Evolutionary conservation across 2,888 invertebrate genomes (phyloP).

Genomic region (Troides oblongomaculatus): DNA sequence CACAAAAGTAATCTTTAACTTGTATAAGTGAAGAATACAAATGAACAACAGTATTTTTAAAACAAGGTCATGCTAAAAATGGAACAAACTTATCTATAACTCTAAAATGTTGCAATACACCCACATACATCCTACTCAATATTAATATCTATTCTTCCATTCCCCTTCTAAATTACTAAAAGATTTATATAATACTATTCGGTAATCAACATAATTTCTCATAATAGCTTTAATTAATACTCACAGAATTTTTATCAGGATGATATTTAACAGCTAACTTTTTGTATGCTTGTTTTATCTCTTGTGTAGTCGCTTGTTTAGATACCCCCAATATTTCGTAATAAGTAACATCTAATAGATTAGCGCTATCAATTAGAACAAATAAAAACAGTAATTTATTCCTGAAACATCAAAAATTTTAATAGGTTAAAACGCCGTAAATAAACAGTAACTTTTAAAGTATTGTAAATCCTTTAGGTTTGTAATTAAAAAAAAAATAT

Average conservation of each 20-base stretch:
- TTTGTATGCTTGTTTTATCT: slow-evolving; percentile 89
- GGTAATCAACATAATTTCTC: no score
- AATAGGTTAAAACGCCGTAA: no score
- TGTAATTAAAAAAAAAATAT: no score
- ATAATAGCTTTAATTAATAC: slow-evolving; percentile 34
- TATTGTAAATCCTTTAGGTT: no score
- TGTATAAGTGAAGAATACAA: no score
- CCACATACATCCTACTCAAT: slow-evolving; percentile 33
- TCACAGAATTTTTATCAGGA: slow-evolving; percentile 86
- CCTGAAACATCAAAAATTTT: slow-evolving; percentile 10
- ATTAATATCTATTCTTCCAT: not conserved
- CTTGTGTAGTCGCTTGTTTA: slow-evolving; percentile 83
- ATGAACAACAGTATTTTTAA: no score
- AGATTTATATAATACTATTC: no score
- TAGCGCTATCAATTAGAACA: slow-evolving; percentile 47
- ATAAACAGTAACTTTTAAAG: no score
- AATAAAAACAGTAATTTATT: slow-evolving; percentile 17
- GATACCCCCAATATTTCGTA: slow-evolving; percentile 85
- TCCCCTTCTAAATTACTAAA: no score
- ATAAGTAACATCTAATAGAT: slow-evolving; percentile 58
- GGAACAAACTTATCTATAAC: not conserved
- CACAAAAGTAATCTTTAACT: no score
- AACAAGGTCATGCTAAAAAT: no score
- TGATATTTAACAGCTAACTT: slow-evolving; percentile 86
- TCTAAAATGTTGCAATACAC: slow-evolving; percentile 17